These are phyloP conservation scores for Ophioderma brevispina DNA, from an alignment of 35 echinoderm and acorn worm genomes.

Conservation along the genomic window DNA sequence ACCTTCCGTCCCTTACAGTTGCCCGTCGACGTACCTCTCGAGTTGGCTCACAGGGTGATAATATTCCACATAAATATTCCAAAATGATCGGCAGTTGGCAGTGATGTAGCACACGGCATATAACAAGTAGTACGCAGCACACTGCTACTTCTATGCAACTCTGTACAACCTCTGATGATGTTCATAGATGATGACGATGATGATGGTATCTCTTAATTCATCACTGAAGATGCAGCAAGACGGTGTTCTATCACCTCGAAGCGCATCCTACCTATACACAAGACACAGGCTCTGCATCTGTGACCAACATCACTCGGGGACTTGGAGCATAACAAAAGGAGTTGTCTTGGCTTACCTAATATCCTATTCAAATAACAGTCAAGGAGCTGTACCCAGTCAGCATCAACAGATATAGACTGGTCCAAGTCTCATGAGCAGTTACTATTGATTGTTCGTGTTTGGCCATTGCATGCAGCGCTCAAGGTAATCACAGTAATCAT, in stretches of 20 bases:
- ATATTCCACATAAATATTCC: constrained; percentile 14
- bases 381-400: neutral
- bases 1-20: neutral
- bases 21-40: neutral
- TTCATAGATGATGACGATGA: no score
- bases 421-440: neutral
- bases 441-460: neutral
- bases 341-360: neutral
- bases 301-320: neutral
- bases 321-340: neutral
- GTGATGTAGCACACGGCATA: neutral
- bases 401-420: neutral
- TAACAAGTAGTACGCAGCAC: neutral
- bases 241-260: neutral
- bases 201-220: neutral
- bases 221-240: neutral
- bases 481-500: neutral
- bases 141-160: no score
- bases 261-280: neutral
- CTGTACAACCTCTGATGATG: no score
- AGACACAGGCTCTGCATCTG: neutral
- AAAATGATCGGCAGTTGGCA: neutral
- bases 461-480: neutral
- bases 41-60: neutral
- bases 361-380: constrained; percentile 10